These are phyloP conservation scores for Phocides pigmalion DNA, from an alignment of 1,140 invertebrate genomes.

Conservation along the genomic window DNA sequence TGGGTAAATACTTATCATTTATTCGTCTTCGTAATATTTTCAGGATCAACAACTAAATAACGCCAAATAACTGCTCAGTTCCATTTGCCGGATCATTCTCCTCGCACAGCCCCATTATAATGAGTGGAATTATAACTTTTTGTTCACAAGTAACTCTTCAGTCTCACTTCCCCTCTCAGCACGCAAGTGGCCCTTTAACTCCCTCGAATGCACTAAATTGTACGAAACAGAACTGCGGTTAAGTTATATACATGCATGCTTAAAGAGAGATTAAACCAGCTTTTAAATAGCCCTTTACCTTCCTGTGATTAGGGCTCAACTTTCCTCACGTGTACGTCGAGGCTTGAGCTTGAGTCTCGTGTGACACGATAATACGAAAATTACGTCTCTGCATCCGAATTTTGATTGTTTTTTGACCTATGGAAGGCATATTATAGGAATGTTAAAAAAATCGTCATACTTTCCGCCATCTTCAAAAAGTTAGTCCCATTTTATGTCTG, in stretches of 20 bases:
- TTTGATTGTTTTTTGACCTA: too few species aligned
- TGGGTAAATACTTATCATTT: background rate
- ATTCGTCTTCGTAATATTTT: background rate
- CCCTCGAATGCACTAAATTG: conserved; percentile 30
- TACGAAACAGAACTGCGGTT: conserved; percentile 19
- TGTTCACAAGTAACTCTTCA: conserved; percentile 32
- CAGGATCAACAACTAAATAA: background rate
- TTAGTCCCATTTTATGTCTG: too few species aligned
- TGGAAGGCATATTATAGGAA: too few species aligned
- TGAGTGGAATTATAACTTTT: conserved; percentile 61
- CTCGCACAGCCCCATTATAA: conserved; percentile 39
- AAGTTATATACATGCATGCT: conserved; percentile 10
- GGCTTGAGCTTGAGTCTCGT: background rate
- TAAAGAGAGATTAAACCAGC: conserved; percentile 22
- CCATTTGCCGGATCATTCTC: conserved; percentile 9
- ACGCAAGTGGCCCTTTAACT: conserved; percentile 3
- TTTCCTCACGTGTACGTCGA: conserved; percentile 8
- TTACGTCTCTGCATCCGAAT: too few species aligned
- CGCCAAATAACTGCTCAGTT: background rate
- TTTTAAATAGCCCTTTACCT: conserved; percentile 29
- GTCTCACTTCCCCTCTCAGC: conserved; percentile 16
- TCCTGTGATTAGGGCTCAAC: conserved; percentile 17
- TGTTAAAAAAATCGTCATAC: too few species aligned
- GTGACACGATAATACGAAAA: conserved; percentile 1
- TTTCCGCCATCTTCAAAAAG: too few species aligned